phyloP scores from a whole-genome alignment of 2,113 vertebrate genomes.

The Rhinopomastus cyanomelas region DNA sequence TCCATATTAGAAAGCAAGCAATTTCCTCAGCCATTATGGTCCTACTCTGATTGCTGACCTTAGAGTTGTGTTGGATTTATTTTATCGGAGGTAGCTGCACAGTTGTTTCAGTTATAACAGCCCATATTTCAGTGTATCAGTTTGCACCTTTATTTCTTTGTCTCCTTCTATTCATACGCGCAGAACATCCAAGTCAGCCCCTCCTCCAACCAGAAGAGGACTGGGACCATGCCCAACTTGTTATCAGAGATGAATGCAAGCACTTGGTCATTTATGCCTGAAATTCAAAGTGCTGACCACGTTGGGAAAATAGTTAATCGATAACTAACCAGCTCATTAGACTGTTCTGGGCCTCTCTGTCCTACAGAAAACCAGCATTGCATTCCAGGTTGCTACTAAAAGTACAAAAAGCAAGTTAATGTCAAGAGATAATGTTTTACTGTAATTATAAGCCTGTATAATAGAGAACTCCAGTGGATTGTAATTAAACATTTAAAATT shows the following conservation, averaged over 20 bases:
- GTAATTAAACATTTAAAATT: not conserved
- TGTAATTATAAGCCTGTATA: not conserved
- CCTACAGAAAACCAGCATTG: not conserved
- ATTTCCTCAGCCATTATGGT: not conserved
- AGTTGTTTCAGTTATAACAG: not conserved
- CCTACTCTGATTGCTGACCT: not conserved
- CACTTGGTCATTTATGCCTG: not conserved
- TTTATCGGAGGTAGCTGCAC: not conserved
- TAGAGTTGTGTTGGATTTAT: not conserved
- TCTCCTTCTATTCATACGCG: not conserved
- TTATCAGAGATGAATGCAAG: not conserved
- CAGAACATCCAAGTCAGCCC: not conserved
- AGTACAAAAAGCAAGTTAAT: not conserved
- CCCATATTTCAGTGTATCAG: not conserved
- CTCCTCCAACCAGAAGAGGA: not conserved
- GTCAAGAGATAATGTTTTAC: not conserved
- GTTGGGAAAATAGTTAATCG: conserved; percentile 7
- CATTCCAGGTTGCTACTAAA: not conserved
- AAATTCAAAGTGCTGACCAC: not conserved
- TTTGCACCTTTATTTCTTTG: not conserved
- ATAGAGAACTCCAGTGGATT: not conserved
- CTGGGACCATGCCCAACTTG: not conserved
- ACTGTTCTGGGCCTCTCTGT: not conserved
- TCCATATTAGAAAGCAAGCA: not conserved
- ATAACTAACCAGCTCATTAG: not conserved